Conservation (phyloP, 2,113 vertebrate species). For the Silurus asotus region DNA sequence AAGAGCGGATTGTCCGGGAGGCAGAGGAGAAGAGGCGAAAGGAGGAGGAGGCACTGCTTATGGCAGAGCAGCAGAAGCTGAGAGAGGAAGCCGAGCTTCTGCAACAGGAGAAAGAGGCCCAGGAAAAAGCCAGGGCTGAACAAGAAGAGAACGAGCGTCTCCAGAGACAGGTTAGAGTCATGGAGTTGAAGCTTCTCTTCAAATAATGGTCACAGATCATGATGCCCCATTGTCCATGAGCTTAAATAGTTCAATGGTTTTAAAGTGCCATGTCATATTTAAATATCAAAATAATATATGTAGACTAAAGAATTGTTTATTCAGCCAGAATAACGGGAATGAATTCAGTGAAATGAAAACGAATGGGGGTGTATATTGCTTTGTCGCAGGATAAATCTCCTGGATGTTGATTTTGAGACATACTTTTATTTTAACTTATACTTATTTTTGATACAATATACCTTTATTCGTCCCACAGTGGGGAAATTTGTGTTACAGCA, state of each 20-base stretch:
- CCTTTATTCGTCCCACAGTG: too few species aligned
- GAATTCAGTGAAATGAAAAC: background rate
- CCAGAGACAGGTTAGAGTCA: constrained; percentile 81
- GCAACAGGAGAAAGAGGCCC: constrained; percentile 71
- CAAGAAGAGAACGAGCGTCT: constrained; percentile 85
- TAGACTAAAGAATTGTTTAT: background rate
- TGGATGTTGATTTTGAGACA: background rate
- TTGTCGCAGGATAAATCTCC: background rate
- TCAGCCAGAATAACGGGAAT: background rate
- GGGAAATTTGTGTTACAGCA: too few species aligned
- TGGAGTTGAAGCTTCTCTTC: background rate
- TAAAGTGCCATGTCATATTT: background rate
- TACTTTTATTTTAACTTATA: too few species aligned
- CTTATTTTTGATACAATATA: too few species aligned
- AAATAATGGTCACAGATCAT: background rate
- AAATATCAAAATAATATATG: background rate
- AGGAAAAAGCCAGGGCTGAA: constrained; percentile 77
- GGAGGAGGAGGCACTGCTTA: constrained; percentile 76
- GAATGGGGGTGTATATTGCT: background rate
- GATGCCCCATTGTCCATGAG: background rate
- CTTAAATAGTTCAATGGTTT: background rate
- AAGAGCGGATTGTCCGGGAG: constrained; percentile 78
- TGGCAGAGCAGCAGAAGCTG: constrained; percentile 74
- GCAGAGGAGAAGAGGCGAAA: constrained; percentile 76
- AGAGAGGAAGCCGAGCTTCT: constrained; percentile 70